Percentiles rank a stretch among this genome's conserved stretches.
Conservation (phyloP, 2,113 vertebrate species). For the Benitochromis conjunctus region DNA sequence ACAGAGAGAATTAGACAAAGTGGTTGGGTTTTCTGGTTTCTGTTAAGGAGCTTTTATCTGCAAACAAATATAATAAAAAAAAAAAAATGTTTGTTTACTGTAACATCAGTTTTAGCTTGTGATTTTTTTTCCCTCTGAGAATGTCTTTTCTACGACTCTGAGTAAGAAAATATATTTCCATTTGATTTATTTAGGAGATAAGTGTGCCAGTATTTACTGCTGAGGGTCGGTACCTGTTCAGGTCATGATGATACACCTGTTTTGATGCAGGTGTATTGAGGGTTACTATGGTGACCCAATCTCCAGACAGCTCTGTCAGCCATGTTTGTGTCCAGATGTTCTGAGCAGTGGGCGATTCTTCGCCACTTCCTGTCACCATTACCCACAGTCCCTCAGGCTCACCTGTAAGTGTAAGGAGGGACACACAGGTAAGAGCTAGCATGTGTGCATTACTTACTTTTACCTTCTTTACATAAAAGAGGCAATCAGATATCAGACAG, state of each 20-base stretch:
- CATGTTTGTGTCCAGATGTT: slow-evolving; percentile 80
- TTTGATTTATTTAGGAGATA: neutral
- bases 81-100: neutral
- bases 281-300: slow-evolving; percentile 80
- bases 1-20: neutral
- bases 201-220: neutral
- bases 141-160: neutral
- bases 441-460: neutral
- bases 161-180: neutral
- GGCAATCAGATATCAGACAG: neutral
- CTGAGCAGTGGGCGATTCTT: slow-evolving; percentile 77
- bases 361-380: slow-evolving; percentile 77
- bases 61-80: neutral
- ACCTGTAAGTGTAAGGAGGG: slow-evolving; percentile 77
- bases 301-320: slow-evolving; percentile 69
- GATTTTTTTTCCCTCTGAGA: neutral
- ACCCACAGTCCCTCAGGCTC: slow-evolving; percentile 65
- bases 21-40: neutral
- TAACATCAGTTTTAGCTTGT: neutral
- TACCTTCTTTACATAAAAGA: neutral
- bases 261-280: slow-evolving; percentile 74
- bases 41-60: rapidly evolving
- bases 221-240: neutral
- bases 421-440: slow-evolving; percentile 72
- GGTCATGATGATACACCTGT: neutral